A percentile compares a stretch with the other conserved stretches of the same genome.
Conservation (phyloP, 2,113 vertebrate species). For the Nannospalax galili region DNA sequence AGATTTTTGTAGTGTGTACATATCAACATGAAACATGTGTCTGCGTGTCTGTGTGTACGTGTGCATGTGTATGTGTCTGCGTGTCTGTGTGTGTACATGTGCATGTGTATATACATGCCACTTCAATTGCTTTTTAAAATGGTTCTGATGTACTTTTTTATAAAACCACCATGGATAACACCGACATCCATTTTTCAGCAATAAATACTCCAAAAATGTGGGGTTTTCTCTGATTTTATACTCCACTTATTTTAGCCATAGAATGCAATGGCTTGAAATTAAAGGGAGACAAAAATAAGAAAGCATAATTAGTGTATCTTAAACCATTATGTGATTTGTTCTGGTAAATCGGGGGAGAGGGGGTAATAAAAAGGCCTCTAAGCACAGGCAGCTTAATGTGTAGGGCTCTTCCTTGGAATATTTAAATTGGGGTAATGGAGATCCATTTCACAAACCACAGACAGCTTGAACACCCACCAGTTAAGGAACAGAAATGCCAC, state of each 20-base stretch:
- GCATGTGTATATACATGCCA: neutral
- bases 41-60: too few species aligned
- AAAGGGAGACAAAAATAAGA: constrained; percentile 21
- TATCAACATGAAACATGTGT: neutral
- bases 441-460: neutral
- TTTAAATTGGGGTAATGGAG: neutral
- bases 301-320: neutral
- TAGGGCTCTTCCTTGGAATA: neutral
- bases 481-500: neutral
- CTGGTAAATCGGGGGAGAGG: constrained; percentile 3
- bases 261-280: constrained; percentile 1
- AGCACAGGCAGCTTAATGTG: neutral
- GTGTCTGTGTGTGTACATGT: too few species aligned
- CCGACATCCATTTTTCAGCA: constrained; percentile 69
- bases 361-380: neutral
- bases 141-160: neutral
- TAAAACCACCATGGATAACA: constrained; percentile 60
- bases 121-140: neutral
- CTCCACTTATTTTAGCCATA: constrained; percentile 33
- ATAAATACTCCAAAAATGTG: neutral
- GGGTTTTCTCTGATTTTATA: neutral
- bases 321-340: neutral
- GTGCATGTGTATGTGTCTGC: too few species aligned
- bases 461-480: neutral
- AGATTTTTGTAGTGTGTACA: constrained; percentile 20